Evolutionary conservation across 2,797 vertebrate species (phyloP).

Genomic region (Alexandromys oeconomus): DNA sequence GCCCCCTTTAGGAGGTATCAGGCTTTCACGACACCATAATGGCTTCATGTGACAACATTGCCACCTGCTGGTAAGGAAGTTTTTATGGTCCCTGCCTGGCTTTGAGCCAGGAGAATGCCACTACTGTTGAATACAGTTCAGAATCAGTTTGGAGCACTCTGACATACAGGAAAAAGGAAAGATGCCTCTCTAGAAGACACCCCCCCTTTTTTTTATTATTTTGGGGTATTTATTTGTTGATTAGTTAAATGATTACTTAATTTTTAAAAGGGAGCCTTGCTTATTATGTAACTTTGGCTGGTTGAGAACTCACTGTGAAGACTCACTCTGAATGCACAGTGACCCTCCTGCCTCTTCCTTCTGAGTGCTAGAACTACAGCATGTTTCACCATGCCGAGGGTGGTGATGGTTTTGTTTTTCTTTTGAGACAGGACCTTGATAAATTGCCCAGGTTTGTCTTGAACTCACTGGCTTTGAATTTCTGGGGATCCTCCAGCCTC

Average conservation of each 20-base stretch:
- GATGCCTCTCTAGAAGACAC: not conserved
- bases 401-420: not conserved
- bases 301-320: not conserved
- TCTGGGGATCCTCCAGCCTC: not conserved
- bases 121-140: not conserved
- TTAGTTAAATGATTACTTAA: not conserved
- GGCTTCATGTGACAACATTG: slow-evolving; percentile 66
- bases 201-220: no score
- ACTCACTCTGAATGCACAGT: not conserved
- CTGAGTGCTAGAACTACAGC: not conserved
- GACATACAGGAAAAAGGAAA: not conserved
- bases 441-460: not conserved
- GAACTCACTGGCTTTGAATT: not conserved
- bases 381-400: not conserved
- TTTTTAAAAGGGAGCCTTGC: not conserved
- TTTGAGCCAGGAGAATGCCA: not conserved
- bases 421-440: not conserved
- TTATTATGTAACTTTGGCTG: not conserved
- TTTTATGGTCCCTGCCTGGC: not conserved
- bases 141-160: not conserved
- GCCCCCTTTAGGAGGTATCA: not conserved
- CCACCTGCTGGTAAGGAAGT: slow-evolving; percentile 69
- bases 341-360: not conserved
- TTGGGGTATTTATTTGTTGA: not conserved
- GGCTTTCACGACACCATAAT: not conserved